Base-by-base conservation (phyloP, 1,140 invertebrate species). In the Tetraneura akinire region DNA sequence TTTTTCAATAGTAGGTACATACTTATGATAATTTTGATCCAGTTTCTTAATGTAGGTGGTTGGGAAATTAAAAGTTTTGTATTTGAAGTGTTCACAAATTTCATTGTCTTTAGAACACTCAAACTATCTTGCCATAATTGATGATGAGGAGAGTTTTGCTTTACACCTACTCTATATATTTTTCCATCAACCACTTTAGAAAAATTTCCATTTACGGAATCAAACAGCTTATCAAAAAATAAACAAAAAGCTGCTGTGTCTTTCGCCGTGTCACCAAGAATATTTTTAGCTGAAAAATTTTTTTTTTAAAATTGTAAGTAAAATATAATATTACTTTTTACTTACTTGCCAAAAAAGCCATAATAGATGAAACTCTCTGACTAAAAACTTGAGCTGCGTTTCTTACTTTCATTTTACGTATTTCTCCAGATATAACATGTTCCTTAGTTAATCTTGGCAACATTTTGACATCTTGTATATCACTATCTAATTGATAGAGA, bases 321-420 rank as follows among this genome's bases (percentile, higher is more conserved):
- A 55, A 55, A 21, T 21, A 55, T 21, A 21, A 55, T 3, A 3
- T 55, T 55, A 9, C 3, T 21, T 55, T 21, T 55, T 55, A 55
- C 53, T 23, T 10, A 55, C 53, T 55, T 55, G n/a, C 6, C 23
- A 55, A 55, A 9, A 11, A 55, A 10, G 53, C 6, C 53, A 55
- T 53, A 53, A 53, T 53, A 9, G 51, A 53, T 53, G 51, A 53
- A 53, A 53, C n/a, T n/a, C n/a, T n/a, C n/a, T n/a, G n/a, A n/a
- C n/a, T n/a, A n/a, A n/a, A n/a, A n/a, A n/a, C n/a, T 55, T 55
- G 53, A 55, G 53, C 53, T 21, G 53, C 53, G 23, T 55, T 55
- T 55, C 53, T 55, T 11, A 55, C 53, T 55, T 55, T 55, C 53
- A 55, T 55, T 55, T 55, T 55, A 11, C 6, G 8, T 21, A 55